Base-by-base conservation (phyloP, 2,797 vertebrate genomes). In the Pseudotriccus pelzelni region DNA sequence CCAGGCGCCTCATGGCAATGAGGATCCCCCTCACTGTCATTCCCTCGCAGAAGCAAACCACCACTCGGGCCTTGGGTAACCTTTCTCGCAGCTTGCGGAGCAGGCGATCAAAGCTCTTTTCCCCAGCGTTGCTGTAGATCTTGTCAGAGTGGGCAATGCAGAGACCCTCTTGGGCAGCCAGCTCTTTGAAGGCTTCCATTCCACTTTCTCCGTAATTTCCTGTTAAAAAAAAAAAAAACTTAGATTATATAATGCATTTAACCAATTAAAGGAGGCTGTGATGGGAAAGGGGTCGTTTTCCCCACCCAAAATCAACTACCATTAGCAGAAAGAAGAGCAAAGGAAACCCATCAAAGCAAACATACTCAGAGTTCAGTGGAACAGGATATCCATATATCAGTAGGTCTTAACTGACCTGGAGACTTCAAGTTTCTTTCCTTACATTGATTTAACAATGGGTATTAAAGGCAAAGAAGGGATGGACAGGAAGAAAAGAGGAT, bases 91-190 rank as follows among this genome's bases (percentile, higher is more conserved):
- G 98, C 92, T 99, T 99, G 95, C 98, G 98, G 63, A 99, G 97
- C 50, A 99, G 98, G 10, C 99, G 98, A 72, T 99, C 99, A 74
- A 99, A 99, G 96, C 99, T 99, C 97, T 99, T 99, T 94, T 99
- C 99, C 5, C 99, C 99, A 0, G 99, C 99, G 0, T 99, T 99
- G 95, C 99, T 99, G 98, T 99, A 99, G 98, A 99, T 99, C 97
- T 99, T 99, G 98, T 99, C 99, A 4, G 99, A 99, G 96, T 99
- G 99, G 78, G 99, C 99, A 66, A 99, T 99, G 95, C 99, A 99
- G 56, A 99, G 98, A 47, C 99, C 99, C 90, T 99, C 99, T 96
- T 98, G 99, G 73, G 99, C 98, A 69, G 99, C 99, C 97, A 99
- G 88, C 96, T 99, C 99, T 97, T 99, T 99, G 97, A 99, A 99